Base-by-base conservation (phyloP, 2,888 invertebrate genomes). In the Ferrisia virgata region DNA sequence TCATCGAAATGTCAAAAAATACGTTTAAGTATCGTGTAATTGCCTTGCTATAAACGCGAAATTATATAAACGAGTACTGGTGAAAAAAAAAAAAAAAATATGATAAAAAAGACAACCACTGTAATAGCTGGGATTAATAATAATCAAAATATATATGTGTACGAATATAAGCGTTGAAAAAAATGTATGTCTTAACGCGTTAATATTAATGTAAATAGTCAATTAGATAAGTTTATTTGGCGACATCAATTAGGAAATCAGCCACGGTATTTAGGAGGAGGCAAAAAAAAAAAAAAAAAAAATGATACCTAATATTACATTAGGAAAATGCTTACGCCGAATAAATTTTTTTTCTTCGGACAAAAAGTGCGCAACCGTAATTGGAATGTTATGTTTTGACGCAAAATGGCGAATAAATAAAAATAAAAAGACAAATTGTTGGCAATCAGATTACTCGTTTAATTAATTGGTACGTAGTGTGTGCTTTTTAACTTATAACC, bases 341-440 rank as follows among this genome's bases (percentile, higher is more conserved):
- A 64, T 64, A n/a, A 64, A 64, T 64, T n/a, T n/a, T n/a, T n/a
- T n/a, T n/a, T n/a, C 28, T 64, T 47, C 47, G 18, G 28, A 64
- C 6, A n/a, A 33, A 15, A 6, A 5, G 25, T 28, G n/a, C 31
- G 8, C 33, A 33, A 31, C 22, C 33, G 33, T 72, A 72, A 72
- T 72, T 72, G 72, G 72, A 72, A 72, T 72, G 33, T 72, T 72
- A 72, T 72, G 72, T 72, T 72, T 11, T 33, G 72, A 15, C 72
- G 18, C 9, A 33, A 72, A 72, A 72, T 72, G 72, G 72, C 72
- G 72, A 72, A 72, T 72, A 72, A 72, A 72, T 72, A 72, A 72
- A 64, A 11, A 5, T 64, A 25, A n/a, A n/a, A 2, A 72, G 72
- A 72, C 72, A 72, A 72, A 72, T 36, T 33, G 72, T 72, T 72